Conservation (phyloP, 2,797 vertebrate genomes). For the Acrossocheilus fasciatus region DNA sequence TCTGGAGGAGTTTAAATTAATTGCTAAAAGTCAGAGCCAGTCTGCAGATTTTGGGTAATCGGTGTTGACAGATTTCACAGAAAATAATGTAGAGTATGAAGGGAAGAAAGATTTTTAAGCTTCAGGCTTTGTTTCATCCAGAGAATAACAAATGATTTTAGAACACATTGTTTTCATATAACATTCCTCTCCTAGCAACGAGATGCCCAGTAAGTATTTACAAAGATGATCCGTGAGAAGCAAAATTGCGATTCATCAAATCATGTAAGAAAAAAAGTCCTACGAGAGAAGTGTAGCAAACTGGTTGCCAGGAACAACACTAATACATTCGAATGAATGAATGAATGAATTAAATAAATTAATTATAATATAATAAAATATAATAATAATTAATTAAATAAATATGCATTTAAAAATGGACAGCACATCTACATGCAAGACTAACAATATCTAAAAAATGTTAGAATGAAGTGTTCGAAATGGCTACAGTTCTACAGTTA, state of each 20-base stretch:
- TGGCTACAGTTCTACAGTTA: background rate
- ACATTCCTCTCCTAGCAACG: background rate
- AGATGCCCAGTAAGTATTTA: background rate
- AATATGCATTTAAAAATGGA: background rate
- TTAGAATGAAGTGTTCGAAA: background rate
- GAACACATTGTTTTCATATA: background rate
- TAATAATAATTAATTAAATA: too few species aligned
- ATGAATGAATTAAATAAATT: too few species aligned
- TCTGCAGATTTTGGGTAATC: background rate
- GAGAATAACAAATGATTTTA: background rate
- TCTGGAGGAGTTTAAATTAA: background rate
- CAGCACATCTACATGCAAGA: background rate
- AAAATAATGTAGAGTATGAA: too few species aligned
- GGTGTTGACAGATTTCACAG: background rate
- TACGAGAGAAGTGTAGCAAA: background rate
- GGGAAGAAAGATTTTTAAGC: background rate
- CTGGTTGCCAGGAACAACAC: background rate
- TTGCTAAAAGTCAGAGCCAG: background rate
- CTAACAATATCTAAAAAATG: background rate
- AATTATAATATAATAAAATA: too few species aligned
- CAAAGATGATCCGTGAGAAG: background rate
- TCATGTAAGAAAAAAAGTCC: background rate
- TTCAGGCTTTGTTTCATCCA: background rate
- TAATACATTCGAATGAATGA: background rate
- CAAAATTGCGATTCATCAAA: background rate